Base-by-base conservation (phyloP, 64 coral and sea anemone species). In the Dendrophyllia cribrosa region DNA sequence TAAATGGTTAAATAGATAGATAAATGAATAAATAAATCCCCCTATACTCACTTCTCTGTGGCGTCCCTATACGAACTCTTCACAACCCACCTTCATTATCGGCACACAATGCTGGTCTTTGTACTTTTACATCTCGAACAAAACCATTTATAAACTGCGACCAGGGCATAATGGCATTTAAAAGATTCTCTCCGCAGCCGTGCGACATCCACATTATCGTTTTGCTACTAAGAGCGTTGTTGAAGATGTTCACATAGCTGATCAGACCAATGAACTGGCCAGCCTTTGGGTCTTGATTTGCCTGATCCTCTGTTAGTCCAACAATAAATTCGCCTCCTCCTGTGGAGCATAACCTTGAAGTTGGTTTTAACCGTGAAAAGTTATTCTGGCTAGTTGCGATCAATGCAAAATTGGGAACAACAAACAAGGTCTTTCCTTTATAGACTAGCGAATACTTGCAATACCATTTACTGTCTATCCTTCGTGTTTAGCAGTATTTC, bases 261-360 rank as follows among this genome's bases (percentile, higher is more conserved):
- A 92, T 75, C 7, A 43, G 9, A 59, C 90, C 90, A 44, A 92
- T 82, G 64, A 92, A 92, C 80, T 92, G 48, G 7, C 90, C 90
- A 25, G 69, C 78, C 24, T 59, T 43, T 16, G 44, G 3, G 11
- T 78, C 78, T 24, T 85, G 19, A 52, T 12, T 66, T 73, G 78
- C 51, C 22, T 49, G 70, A 51, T 83, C 61, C 56, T 76, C 20
- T 55, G 79, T 83, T 46, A 92, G 15, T 21, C 79, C 90, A 58
- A 92, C 48, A 12, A 92, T 85, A 25, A 92, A 72, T 47, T 92
- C 90, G 48, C 90, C 90, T 22, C 67, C 25, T 51, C 90, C 90
- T 92, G 76, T 56, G 34, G 23, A 59, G 3, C 10, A 73, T 73
- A 73, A 73, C 13, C 4, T 46, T 4, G 43, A 46, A 9, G 14